Evolutionary conservation across 2,888 invertebrate genomes (phyloP).

Genomic region (Lycophotia porphyrea): DNA sequence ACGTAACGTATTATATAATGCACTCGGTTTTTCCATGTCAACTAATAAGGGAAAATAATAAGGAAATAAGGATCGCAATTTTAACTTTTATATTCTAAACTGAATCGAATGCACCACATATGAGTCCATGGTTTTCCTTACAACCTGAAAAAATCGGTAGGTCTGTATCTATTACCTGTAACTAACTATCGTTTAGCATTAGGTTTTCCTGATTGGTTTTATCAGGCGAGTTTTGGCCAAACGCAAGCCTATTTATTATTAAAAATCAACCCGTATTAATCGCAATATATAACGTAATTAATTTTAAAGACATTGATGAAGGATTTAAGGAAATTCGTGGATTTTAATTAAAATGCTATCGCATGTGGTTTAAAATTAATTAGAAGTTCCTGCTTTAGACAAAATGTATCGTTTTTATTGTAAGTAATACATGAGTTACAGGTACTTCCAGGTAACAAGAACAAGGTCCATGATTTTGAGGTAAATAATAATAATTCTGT

Average conservation of each 20-base stretch:
- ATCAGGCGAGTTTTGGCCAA: too few species aligned
- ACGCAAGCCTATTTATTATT: too few species aligned
- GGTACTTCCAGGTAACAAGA: constrained; percentile 11
- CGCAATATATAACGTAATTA: too few species aligned
- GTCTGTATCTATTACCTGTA: not conserved
- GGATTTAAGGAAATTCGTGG: constrained; percentile 12
- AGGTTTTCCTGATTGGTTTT: too few species aligned
- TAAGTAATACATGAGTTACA: not conserved
- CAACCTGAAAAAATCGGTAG: not conserved
- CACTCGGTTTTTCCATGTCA: not conserved
- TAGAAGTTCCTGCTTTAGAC: not conserved
- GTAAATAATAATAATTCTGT: constrained; percentile 10
- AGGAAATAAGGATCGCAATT: not conserved
- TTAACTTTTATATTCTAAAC: too few species aligned
- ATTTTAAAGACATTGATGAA: too few species aligned
- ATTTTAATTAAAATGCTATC: not conserved
- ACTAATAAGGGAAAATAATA: not conserved
- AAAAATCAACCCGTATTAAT: too few species aligned
- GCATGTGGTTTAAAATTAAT: constrained; percentile 23
- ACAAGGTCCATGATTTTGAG: constrained; percentile 17
- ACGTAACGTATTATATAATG: not conserved
- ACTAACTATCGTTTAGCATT: not conserved
- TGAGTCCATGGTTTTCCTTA: not conserved
- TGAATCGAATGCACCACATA: not conserved
- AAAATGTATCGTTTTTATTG: not conserved